phyloP scores from a whole-genome alignment of 2,888 invertebrate species.

The Pherbina coryleti region DNA sequence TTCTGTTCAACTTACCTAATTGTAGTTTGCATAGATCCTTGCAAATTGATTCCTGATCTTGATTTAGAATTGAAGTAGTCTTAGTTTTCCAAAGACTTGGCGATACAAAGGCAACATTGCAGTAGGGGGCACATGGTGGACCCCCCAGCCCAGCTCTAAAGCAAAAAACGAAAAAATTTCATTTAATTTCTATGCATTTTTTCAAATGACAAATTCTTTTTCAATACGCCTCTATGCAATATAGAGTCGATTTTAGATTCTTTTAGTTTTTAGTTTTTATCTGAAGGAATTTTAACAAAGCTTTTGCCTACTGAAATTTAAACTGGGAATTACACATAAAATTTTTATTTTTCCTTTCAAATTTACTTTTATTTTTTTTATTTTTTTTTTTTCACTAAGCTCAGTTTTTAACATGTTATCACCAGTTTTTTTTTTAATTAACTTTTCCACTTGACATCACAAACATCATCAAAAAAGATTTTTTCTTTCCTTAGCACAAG shows the following conservation, averaged over 20 bases:
- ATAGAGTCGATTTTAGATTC: not conserved
- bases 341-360: constrained; percentile 20
- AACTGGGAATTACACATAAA: not conserved
- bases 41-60: constrained; percentile 70
- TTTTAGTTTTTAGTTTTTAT: not conserved
- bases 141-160: constrained; percentile 67
- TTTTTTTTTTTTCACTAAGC: constrained; percentile 19
- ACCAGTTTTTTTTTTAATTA: not conserved
- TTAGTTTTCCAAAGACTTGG: constrained; percentile 46
- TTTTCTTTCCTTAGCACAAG: too few relatives aligned
- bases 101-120: constrained; percentile 52
- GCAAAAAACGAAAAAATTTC: constrained; percentile 38
- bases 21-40: constrained; percentile 74
- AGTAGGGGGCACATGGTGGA: constrained; percentile 58
- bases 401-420: not conserved
- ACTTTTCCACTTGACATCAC: constrained; percentile 2
- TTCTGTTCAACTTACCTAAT: constrained; percentile 69
- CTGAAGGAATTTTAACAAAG: too few relatives aligned
- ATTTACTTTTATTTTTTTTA: constrained; percentile 18
- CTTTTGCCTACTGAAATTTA: not conserved
- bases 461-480: not conserved
- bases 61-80: constrained; percentile 49
- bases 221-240: not conserved
- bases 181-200: not conserved
- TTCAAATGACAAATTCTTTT: not conserved